A percentile compares a stretch with the other conserved stretches of the same genome.
Conservation (phyloP, 2,888 invertebrate genomes). For the Scotopteryx bipunctaria region DNA sequence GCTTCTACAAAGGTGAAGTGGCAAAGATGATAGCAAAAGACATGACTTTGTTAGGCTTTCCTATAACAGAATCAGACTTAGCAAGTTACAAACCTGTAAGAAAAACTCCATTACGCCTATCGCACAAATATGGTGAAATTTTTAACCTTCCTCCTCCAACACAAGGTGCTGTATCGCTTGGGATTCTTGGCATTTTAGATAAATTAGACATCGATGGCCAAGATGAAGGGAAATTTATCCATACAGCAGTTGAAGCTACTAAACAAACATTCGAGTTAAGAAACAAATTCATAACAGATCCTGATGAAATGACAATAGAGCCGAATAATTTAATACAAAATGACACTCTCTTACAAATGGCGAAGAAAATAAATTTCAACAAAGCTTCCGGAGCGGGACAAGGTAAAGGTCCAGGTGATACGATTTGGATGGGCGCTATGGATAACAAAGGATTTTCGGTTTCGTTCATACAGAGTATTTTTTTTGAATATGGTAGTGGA, state of each 20-base stretch:
- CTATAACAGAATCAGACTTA: conserved; percentile 66
- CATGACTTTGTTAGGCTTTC: conserved; percentile 59
- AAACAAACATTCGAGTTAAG: conserved; percentile 61
- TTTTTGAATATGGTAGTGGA: conserved; percentile 65
- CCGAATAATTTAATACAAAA: conserved; percentile 54
- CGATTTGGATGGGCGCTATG: conserved; percentile 75
- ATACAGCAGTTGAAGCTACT: conserved; percentile 67
- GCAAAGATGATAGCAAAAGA: conserved; percentile 64
- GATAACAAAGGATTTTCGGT: conserved; percentile 72
- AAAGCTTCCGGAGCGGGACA: conserved; percentile 44
- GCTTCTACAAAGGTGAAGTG: conserved; percentile 67
- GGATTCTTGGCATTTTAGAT: conserved; percentile 67
- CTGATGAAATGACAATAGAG: conserved; percentile 60
- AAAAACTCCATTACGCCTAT: conserved; percentile 58
- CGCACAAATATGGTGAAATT: conserved; percentile 61
- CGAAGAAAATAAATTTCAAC: conserved; percentile 53
- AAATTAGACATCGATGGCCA: conserved; percentile 61
- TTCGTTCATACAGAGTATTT: conserved; percentile 74
- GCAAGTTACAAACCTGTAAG: conserved; percentile 59
- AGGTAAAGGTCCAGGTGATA: conserved; percentile 66
- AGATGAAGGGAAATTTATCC: conserved; percentile 67
- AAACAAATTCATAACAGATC: conserved; percentile 67
- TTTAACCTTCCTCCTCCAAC: conserved; percentile 73
- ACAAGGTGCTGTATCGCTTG: conserved; percentile 69
- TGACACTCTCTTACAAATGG: conserved; percentile 54